These are phyloP conservation scores for Mystacornis crossleyi DNA, from an alignment of 2,113 vertebrate species.

Conservation along the genomic window DNA sequence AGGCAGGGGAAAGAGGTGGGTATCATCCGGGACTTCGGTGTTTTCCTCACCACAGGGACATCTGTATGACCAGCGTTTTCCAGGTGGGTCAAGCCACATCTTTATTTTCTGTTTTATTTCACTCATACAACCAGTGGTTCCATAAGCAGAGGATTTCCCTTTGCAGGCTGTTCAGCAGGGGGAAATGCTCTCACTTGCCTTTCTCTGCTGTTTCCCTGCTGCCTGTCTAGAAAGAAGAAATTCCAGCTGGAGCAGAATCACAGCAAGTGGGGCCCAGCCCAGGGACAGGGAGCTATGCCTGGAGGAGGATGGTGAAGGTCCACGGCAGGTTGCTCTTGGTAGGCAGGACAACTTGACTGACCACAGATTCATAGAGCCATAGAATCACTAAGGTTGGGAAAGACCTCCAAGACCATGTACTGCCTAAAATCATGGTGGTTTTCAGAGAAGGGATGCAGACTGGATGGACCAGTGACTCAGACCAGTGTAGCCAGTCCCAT, in stretches of 20 bases:
- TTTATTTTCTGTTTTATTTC: background rate
- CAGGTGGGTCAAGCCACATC: background rate
- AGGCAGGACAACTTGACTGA: background rate
- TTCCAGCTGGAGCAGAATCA: background rate
- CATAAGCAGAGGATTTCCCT: background rate
- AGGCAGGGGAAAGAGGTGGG: background rate
- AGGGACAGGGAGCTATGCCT: background rate
- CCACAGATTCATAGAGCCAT: background rate
- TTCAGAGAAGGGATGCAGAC: background rate
- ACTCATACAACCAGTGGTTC: background rate
- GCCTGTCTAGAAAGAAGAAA: background rate
- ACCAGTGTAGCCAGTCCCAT: background rate
- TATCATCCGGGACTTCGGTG: background rate
- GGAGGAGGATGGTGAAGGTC: background rate
- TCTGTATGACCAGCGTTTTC: background rate
- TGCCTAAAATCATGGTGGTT: background rate
- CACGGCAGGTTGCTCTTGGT: background rate
- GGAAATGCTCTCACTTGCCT: background rate
- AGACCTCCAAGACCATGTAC: background rate
- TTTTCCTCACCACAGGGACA: background rate
- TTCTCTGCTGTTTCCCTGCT: background rate
- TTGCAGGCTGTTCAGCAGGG: background rate
- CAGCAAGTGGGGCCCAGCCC: background rate
- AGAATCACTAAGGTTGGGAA: background rate
- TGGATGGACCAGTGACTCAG: background rate